Conservation (phyloP, 2,113 vertebrate genomes). For the Pagrus major region DNA sequence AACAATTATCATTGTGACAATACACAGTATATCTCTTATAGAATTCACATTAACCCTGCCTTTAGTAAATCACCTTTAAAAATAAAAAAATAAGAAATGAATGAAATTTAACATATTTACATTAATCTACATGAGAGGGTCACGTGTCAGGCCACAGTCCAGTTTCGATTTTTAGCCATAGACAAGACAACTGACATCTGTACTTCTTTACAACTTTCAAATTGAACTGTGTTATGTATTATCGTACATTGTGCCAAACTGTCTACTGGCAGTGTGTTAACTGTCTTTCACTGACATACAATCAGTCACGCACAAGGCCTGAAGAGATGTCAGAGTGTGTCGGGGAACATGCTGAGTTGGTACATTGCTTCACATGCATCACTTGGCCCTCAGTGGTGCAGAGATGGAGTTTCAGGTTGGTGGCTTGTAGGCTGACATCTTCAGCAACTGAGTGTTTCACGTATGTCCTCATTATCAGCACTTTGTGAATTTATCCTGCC, state of each 20-base stretch:
- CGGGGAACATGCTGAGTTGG: slow-evolving; percentile 7
- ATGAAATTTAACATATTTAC: slow-evolving; percentile 31
- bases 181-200: neutral
- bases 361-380: neutral
- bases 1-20: neutral
- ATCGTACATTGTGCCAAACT: neutral
- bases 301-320: neutral
- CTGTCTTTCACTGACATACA: neutral
- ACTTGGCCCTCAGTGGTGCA: neutral
- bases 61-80: neutral
- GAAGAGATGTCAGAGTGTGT: neutral
- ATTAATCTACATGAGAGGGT: too few species aligned
- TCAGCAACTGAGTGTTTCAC: slow-evolving; percentile 60
- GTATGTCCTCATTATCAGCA: slow-evolving; percentile 81
- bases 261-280: neutral
- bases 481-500: neutral
- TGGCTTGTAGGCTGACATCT: neutral
- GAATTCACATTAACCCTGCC: neutral
- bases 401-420: neutral
- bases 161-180: neutral
- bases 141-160: too few species aligned
- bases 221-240: neutral
- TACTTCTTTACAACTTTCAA: neutral
- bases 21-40: neutral
- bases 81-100: neutral